Conservation (phyloP, 1,140 invertebrate species). For the Penaeus chinensis region DNA sequence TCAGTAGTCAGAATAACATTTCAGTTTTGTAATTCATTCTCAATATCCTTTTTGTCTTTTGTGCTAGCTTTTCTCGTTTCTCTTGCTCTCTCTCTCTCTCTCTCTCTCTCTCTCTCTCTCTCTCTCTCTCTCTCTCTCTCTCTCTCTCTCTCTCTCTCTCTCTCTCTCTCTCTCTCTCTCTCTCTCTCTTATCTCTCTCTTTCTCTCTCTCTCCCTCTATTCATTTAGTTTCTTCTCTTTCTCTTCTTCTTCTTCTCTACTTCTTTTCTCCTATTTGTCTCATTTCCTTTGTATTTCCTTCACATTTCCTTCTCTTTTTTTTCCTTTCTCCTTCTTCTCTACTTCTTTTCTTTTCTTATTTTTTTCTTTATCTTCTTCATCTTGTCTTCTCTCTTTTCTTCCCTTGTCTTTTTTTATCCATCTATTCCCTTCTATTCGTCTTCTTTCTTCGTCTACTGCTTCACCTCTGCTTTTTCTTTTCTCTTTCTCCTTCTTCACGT, state of each 20-base stretch:
- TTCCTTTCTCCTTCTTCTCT: conserved; percentile 8
- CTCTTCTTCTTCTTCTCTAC: conserved; percentile 1
- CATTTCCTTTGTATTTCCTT: too few species aligned
- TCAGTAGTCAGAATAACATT: too few species aligned
- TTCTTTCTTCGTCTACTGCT: background rate
- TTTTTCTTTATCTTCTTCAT: background rate
- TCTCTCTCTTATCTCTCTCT: background rate
- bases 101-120: too few species aligned
- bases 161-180: background rate
- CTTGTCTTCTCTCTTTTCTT: conserved; percentile 3
- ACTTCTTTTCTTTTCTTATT: background rate
- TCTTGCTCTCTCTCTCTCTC: too few species aligned
- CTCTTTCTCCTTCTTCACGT: too few species aligned
- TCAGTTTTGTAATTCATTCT: too few species aligned
- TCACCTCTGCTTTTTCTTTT: too few species aligned
- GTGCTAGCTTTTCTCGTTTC: too few species aligned
- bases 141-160: too few species aligned
- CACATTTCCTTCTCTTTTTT: background rate
- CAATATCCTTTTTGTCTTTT: too few species aligned
- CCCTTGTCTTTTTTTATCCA: background rate
- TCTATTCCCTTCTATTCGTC: background rate
- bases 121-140: too few species aligned
- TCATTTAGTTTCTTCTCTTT: conserved; percentile 1
- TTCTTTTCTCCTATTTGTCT: conserved; percentile 1
- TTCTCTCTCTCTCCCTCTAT: background rate